Evolutionary conservation across 2,113 vertebrate species (phyloP).

Genomic region (Carassius auratus): DNA sequence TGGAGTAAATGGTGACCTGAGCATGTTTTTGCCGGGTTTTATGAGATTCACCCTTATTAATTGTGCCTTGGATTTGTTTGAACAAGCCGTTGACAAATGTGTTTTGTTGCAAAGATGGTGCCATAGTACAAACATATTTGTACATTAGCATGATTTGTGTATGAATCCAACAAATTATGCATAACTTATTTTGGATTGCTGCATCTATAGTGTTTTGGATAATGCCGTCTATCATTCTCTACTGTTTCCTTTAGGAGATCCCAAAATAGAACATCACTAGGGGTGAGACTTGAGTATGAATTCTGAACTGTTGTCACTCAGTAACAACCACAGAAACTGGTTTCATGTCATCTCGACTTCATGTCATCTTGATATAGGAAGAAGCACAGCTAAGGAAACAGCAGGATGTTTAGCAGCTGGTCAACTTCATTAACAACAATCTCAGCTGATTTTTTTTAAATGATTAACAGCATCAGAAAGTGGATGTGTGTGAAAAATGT

Average conservation of each 20-base stretch:
- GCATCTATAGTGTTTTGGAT: background rate
- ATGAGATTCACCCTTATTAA: no score
- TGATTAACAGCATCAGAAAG: no score
- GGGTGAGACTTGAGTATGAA: background rate
- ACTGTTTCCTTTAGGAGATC: background rate
- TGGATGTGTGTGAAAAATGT: no score
- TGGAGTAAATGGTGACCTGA: no score
- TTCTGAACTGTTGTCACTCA: background rate
- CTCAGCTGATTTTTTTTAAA: no score
- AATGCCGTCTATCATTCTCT: background rate
- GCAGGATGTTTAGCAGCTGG: background rate
- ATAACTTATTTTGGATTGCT: background rate
- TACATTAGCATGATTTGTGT: background rate
- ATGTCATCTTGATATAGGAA: background rate
- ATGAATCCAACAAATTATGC: background rate
- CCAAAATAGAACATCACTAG: no score
- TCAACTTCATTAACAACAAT: background rate
- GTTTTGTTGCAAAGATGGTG: no score
- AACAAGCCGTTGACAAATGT: no score
- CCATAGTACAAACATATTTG: no score
- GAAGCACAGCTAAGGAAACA: background rate
- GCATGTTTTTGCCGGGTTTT: no score
- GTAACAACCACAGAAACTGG: slow-evolving; percentile 1
- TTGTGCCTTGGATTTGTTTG: no score
- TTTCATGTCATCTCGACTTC: background rate